Percentiles rank a stretch among this genome's conserved stretches.
Evolutionary conservation across 2,113 vertebrate species (phyloP).

Genomic region (Tachuris rubrigastra): DNA sequence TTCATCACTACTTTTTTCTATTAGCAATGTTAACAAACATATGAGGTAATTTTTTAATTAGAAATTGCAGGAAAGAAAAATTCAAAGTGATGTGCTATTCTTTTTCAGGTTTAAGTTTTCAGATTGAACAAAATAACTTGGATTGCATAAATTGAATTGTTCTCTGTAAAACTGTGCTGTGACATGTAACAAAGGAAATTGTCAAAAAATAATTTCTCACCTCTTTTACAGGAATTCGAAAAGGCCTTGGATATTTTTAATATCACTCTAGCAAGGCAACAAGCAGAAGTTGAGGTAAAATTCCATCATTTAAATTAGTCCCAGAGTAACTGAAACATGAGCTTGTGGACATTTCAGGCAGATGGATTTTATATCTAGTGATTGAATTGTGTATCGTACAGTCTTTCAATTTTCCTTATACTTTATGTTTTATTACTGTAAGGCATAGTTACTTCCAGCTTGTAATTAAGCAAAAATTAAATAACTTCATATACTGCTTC

Average conservation of each 20-base stretch:
- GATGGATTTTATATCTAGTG: not conserved
- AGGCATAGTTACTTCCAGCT: not conserved
- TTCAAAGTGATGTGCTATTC: not conserved
- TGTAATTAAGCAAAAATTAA: not conserved
- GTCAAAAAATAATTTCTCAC: not conserved
- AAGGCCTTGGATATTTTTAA: conserved; percentile 93
- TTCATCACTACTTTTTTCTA: not conserved
- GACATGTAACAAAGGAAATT: not conserved
- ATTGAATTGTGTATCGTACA: not conserved
- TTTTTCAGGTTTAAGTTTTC: not conserved
- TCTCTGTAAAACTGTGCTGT: not conserved
- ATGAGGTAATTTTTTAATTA: not conserved
- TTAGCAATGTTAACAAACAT: not conserved
- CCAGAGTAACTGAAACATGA: not conserved
- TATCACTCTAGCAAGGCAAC: conserved; percentile 93
- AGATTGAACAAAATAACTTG: not conserved
- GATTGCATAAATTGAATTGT: not conserved
- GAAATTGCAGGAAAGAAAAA: not conserved
- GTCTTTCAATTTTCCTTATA: not conserved
- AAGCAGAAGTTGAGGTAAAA: conserved; percentile 96
- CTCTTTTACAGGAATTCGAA: conserved; percentile 82
- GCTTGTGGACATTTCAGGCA: not conserved
- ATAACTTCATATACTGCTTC: not conserved
- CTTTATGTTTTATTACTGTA: not conserved
- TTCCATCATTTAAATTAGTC: not conserved